Percentiles rank a stretch among this genome's conserved stretches.
Evolutionary conservation across 2,888 invertebrate species (phyloP).

Genomic region (Hymenopus coronatus): DNA sequence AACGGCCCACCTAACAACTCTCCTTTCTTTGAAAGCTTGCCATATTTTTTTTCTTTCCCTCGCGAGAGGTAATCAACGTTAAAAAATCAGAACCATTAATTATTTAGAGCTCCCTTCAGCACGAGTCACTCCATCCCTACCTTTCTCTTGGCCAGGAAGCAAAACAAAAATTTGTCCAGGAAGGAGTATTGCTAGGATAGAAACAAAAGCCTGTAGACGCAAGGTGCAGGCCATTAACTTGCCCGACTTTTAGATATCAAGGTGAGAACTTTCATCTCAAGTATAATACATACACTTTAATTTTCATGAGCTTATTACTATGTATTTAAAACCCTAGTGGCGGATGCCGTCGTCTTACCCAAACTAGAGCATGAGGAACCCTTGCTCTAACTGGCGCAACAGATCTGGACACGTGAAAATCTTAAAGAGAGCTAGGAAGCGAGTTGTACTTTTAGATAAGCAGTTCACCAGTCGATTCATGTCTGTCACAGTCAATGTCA

Average conservation of each 20-base stretch:
- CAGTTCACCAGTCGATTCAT: no score
- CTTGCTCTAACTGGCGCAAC: no score
- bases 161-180: not conserved
- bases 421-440: no score
- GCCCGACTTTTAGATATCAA: not conserved
- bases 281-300: not conserved
- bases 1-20: not conserved
- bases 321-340: not conserved
- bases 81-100: slow-evolving; percentile 23
- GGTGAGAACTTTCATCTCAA: not conserved
- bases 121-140: not conserved
- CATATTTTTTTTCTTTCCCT: slow-evolving; percentile 2
- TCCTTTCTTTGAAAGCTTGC: not conserved
- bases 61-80: slow-evolving; percentile 18
- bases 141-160: not conserved
- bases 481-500: no score
- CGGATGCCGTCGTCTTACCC: not conserved
- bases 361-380: not conserved
- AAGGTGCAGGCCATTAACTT: not conserved
- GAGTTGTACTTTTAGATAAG: no score
- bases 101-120: slow-evolving; percentile 12
- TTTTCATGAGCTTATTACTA: not conserved
- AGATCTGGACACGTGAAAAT: no score
- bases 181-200: not conserved
- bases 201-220: not conserved